Evolutionary conservation across 2,888 invertebrate species (phyloP), one percentile per base, ranked within the genome.

Genomic region (Xanthia icteritia): DNA sequence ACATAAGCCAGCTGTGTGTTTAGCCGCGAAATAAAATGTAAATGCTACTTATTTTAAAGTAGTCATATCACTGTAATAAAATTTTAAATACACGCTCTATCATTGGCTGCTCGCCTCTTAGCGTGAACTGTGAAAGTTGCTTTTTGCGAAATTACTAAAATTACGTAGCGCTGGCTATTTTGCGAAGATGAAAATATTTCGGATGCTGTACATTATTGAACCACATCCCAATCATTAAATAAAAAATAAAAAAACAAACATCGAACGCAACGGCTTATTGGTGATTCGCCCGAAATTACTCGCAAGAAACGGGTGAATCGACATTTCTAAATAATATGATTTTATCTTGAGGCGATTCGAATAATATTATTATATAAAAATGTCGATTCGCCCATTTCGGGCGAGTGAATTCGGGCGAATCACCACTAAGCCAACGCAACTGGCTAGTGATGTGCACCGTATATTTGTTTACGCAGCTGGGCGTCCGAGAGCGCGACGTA

Each of bases 391-490:
- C 42, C 42, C 42, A 9, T 39, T 39, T 39, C 39, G 39, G 39
- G 5, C 39, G 39, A 39, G 4, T 39, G 5, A 39, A 39, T 39
- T 39, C 39, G 5, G 39, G 39, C 5, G 39, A 39, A 42, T 11
- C 42, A 11, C 42, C 2, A 42, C 11, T 42, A 42, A 39, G 39
- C 39, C 39, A 91, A 89, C 89, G 81, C 86, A 20, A 83, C 79
- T 79, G 79, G 80, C 81, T 90, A 91, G 92, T 92, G 92, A 91
- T 91, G 91, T 87, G 87, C 89, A 87, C 70, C 76, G 80, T 84
- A 83, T 91, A 91, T 92, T 93, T 94, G 91, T 94, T 93, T 94
- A 92, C 90, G 84, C 93, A 94, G 94, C 92, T 93, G 93, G 79
- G 82, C 82, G 81, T 87, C 81, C 82, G 86, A 85, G 86, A 73